A percentile compares a stretch with the other conserved stretches of the same genome.
phyloP scores from a whole-genome alignment of 2,797 vertebrate genomes.

The Amphiprion clarkii region DNA sequence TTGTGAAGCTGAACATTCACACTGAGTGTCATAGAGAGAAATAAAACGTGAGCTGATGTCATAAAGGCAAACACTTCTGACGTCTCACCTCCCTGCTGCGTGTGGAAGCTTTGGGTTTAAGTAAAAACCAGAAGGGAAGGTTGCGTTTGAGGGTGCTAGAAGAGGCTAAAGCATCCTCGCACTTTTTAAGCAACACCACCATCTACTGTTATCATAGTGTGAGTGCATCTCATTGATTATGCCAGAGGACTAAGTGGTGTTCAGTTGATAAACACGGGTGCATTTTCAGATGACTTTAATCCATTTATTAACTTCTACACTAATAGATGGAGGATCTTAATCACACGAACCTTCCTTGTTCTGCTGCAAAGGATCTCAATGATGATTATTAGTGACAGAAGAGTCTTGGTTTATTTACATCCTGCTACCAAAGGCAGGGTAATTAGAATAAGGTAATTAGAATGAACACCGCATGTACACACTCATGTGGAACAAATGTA shows the following conservation, averaged over 20 bases:
- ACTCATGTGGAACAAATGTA: neutral
- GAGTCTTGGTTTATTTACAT: neutral
- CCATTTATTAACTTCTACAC: neutral
- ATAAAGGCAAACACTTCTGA: too few relatives aligned
- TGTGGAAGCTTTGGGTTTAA: too few relatives aligned
- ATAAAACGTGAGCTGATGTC: too few relatives aligned
- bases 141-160: neutral
- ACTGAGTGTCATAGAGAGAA: too few relatives aligned
- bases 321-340: neutral
- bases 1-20: too few relatives aligned
- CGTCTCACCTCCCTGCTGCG: too few relatives aligned
- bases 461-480: neutral
- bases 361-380: neutral
- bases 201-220: constrained; percentile 54
- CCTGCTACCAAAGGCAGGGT: neutral
- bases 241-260: neutral
- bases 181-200: constrained; percentile 63
- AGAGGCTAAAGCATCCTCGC: neutral
- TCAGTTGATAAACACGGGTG: neutral
- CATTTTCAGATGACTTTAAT: neutral
- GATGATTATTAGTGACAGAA: neutral
- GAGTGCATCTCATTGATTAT: constrained; percentile 33
- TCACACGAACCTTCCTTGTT: neutral
- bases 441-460: neutral
- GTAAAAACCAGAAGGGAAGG: neutral